Conservation (phyloP, 2,888 invertebrate species). For the Ectemnius lituratus region DNA sequence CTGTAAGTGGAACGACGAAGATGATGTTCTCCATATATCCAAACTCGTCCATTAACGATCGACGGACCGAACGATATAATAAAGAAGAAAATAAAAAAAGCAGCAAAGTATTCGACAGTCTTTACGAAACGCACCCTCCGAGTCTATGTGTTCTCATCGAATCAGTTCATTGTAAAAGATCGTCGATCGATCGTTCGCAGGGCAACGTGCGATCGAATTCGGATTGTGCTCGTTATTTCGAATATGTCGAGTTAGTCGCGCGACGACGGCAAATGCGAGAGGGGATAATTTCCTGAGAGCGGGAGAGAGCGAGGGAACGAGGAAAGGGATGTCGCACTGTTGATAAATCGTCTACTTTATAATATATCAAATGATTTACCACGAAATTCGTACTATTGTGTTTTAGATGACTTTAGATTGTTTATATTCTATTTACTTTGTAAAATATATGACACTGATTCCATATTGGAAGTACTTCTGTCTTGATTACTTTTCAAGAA, state of each 20-base stretch:
- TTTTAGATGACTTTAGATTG: constrained; percentile 76
- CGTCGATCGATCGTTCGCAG: constrained; percentile 38
- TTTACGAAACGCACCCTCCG: constrained; percentile 42
- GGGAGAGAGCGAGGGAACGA: constrained; percentile 32
- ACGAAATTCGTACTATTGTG: constrained; percentile 73
- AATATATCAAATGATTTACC: constrained; percentile 68
- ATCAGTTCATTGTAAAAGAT: constrained; percentile 49
- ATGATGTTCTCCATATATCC: constrained; percentile 19
- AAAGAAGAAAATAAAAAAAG: constrained; percentile 14
- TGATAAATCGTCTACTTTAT: constrained; percentile 75
- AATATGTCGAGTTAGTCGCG: constrained; percentile 31
- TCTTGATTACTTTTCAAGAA: constrained; percentile 11
- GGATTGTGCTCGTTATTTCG: constrained; percentile 55
- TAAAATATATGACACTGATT: constrained; percentile 76
- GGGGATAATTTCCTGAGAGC: constrained; percentile 15
- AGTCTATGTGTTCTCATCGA: constrained; percentile 54
- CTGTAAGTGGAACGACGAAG: constrained; percentile 5
- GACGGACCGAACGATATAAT: constrained; percentile 54
- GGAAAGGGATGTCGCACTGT: constrained; percentile 65
- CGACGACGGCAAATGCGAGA: constrained; percentile 24
- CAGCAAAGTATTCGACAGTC: constrained; percentile 43
- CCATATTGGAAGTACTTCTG: constrained; percentile 56
- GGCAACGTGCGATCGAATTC: constrained; percentile 54
- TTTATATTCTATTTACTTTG: constrained; percentile 77
- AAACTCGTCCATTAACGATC: constrained; percentile 58